A percentile compares a stretch with the other conserved stretches of the same genome.
Evolutionary conservation across 92 coral and sea anemone genomes (phyloP).

Genomic region (Nematostella vectensis): DNA sequence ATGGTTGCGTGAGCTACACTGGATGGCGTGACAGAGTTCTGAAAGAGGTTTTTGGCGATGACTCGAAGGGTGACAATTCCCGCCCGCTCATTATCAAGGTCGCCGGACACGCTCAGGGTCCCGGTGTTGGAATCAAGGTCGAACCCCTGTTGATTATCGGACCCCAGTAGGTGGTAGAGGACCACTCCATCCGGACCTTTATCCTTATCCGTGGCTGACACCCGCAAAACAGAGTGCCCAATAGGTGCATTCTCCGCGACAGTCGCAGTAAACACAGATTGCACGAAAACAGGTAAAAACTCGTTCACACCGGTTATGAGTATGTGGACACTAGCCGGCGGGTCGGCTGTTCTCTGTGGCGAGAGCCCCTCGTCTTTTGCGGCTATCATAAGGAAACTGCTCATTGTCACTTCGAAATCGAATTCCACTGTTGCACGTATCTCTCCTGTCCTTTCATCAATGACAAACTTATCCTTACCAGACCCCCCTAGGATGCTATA

Average conservation of each 20-base stretch:
- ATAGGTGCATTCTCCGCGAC: slow-evolving; percentile 79
- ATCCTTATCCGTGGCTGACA: slow-evolving; percentile 84
- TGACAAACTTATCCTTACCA: slow-evolving; percentile 28
- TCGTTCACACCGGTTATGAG: slow-evolving; percentile 75
- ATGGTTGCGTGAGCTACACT: slow-evolving; percentile 71
- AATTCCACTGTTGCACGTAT: slow-evolving; percentile 55
- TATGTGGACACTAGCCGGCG: slow-evolving; percentile 49
- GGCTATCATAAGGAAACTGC: slow-evolving; percentile 40
- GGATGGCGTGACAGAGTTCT: slow-evolving; percentile 59
- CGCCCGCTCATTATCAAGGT: slow-evolving; percentile 63
- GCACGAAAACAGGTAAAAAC: slow-evolving; percentile 58
- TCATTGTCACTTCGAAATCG: slow-evolving; percentile 60
- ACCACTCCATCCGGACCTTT: slow-evolving; percentile 81
- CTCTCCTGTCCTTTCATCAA: slow-evolving; percentile 53
- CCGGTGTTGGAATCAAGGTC: slow-evolving; percentile 63
- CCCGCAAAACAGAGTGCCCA: slow-evolving; percentile 64
- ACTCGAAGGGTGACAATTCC: slow-evolving; percentile 61
- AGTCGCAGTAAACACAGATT: slow-evolving; percentile 45
- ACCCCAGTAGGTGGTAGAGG: slow-evolving; percentile 62
- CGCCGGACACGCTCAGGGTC: slow-evolving; percentile 65
- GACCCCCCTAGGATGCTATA: slow-evolving; percentile 33
- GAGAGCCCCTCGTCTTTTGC: slow-evolving; percentile 78
- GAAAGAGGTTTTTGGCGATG: slow-evolving; percentile 73
- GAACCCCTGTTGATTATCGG: slow-evolving; percentile 63
- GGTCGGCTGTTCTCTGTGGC: slow-evolving; percentile 43